These are phyloP conservation scores for Drosophila kambysellisi DNA, from an alignment of 2,888 invertebrate genomes.

Conservation along the genomic window DNA sequence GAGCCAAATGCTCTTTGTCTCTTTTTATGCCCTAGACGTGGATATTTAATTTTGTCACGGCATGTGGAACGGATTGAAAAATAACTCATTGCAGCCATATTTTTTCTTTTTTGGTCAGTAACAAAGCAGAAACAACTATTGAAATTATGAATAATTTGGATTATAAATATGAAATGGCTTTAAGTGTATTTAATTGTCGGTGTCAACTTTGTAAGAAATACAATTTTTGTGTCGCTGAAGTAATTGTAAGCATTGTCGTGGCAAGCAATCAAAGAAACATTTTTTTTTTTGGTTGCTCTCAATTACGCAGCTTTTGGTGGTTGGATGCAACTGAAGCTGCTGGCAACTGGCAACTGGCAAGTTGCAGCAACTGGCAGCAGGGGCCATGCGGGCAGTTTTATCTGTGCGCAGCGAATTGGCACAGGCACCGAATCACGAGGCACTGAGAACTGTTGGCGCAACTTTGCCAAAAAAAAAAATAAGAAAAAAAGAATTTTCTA, in stretches of 20 bases:
- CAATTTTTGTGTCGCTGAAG: neutral
- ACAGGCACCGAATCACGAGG: neutral
- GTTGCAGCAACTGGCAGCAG: slow-evolving; percentile 7
- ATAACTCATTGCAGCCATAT: neutral
- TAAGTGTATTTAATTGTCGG: slow-evolving; percentile 1
- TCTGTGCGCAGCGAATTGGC: slow-evolving; percentile 27
- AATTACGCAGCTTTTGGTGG: slow-evolving; percentile 61
- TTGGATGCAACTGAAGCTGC: slow-evolving; percentile 42
- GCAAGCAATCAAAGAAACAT: slow-evolving; percentile 12
- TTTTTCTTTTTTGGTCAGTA: fast-evolving
- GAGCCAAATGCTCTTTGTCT: slow-evolving; percentile 34
- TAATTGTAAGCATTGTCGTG: slow-evolving; percentile 21
- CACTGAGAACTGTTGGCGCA: slow-evolving; percentile 41
- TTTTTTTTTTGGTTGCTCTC: slow-evolving; percentile 32
- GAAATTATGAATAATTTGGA: neutral
- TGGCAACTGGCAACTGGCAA: slow-evolving; percentile 14
- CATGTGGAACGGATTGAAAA: neutral
- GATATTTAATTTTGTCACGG: neutral
- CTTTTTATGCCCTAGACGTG: slow-evolving; percentile 8
- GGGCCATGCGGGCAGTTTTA: slow-evolving; percentile 60
- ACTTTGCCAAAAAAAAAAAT: slow-evolving; percentile 56
- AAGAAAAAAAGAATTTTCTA: slow-evolving; percentile 16
- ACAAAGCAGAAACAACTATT: neutral
- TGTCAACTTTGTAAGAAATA: too few species aligned
- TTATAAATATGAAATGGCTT: neutral